A percentile compares a stretch with the other conserved stretches of the same genome.
Conservation (phyloP, 1,140 invertebrate genomes). For the Philopotamus ludificatus region DNA sequence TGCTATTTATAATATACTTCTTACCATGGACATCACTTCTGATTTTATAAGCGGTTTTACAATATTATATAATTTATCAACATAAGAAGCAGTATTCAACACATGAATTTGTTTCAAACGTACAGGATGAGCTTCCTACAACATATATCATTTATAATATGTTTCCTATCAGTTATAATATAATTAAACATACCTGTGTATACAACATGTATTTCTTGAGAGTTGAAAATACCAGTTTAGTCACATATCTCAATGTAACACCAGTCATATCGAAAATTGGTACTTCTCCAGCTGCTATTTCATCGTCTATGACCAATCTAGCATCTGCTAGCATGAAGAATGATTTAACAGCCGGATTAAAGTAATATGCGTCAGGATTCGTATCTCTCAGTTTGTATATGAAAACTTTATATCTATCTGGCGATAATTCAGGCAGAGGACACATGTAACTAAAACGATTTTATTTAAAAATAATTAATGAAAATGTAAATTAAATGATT, state of each 20-base stretch:
- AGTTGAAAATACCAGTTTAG: constrained; percentile 62
- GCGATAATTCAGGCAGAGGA: constrained; percentile 58
- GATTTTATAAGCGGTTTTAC: constrained; percentile 66
- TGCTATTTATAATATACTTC: neutral
- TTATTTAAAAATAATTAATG: neutral
- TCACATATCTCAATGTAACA: constrained; percentile 61
- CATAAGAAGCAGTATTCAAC: constrained; percentile 63
- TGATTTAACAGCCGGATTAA: constrained; percentile 65
- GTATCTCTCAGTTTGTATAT: constrained; percentile 62
- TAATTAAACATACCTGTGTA: constrained; percentile 55
- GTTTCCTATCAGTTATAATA: constrained; percentile 1
- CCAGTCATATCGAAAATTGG: constrained; percentile 69
- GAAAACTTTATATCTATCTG: constrained; percentile 60
- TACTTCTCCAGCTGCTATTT: constrained; percentile 62
- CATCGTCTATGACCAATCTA: constrained; percentile 58
- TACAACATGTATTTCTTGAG: constrained; percentile 69
- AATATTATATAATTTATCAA: constrained; percentile 62
- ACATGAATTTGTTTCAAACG: constrained; percentile 74
- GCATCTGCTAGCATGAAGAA: constrained; percentile 70
- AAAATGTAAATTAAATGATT: constrained; percentile 31
- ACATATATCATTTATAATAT: neutral
- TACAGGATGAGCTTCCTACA: constrained; percentile 72
- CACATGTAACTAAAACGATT: constrained; percentile 50
- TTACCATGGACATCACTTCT: constrained; percentile 60
- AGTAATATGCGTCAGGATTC: constrained; percentile 63